Conservation (phyloP, 2,113 vertebrate species). For the Prochilodus magdalenae region DNA sequence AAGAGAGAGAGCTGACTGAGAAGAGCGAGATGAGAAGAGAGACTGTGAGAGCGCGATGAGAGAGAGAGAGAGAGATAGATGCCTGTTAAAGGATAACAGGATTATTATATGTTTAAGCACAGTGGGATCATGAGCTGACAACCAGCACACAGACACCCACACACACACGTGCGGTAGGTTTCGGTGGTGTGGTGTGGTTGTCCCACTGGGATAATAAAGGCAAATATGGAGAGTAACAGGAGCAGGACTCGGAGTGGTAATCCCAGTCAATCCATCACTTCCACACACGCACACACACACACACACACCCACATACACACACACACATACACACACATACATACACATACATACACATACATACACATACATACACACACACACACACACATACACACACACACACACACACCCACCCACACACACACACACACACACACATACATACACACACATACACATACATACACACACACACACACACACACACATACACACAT, state of each 20-base stretch:
- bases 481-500: no score
- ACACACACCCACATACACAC: not conserved
- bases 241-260: not conserved
- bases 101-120: constrained; percentile 54
- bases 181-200: not conserved
- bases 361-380: no score
- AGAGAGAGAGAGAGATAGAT: constrained; percentile 18
- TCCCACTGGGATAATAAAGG: constrained; percentile 3
- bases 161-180: not conserved
- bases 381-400: no score
- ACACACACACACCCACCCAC: no score
- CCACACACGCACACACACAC: not conserved
- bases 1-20: no score
- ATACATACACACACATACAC: no score
- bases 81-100: constrained; percentile 37
- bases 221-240: constrained; percentile 10
- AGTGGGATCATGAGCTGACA: constrained; percentile 36
- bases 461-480: no score
- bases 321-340: not conserved
- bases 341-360: no score
- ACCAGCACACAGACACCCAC: constrained; percentile 6
- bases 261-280: constrained; percentile 25
- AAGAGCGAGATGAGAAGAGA: no score
- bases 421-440: no score
- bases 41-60: not conserved